Conservation (phyloP, 2,888 invertebrate genomes). For the Odontomyia ornata region DNA sequence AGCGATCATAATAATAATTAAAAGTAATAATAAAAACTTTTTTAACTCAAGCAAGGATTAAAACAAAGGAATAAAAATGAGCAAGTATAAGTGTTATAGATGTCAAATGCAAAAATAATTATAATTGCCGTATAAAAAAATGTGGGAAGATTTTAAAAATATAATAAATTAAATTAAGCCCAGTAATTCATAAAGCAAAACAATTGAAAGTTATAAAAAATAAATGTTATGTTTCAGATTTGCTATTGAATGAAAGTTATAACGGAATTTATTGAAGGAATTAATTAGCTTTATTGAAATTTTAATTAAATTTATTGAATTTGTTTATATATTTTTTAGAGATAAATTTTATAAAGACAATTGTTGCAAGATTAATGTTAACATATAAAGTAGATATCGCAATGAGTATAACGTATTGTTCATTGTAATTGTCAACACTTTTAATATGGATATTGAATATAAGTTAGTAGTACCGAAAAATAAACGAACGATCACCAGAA, state of each 20-base stretch:
- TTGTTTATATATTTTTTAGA: background rate
- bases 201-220: background rate
- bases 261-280: too few relatives aligned
- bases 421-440: conserved; percentile 6
- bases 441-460: conserved; percentile 14
- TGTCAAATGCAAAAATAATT: too few relatives aligned
- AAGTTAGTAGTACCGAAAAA: background rate
- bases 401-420: background rate
- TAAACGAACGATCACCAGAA: background rate
- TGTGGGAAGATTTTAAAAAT: too few relatives aligned
- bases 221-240: conserved; percentile 34
- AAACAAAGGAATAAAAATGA: conserved; percentile 6
- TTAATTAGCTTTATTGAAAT: background rate
- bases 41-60: background rate
- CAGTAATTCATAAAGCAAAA: background rate
- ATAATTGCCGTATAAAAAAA: too few relatives aligned
- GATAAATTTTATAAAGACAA: background rate
- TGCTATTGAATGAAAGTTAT: background rate
- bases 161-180: background rate
- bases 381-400: conserved; percentile 13
- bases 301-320: conserved; percentile 5
- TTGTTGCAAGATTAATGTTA: conserved; percentile 27
- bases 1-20: background rate
- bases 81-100: too few relatives aligned
- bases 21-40: conserved; percentile 16